These are phyloP conservation scores for Tiliacea aurago DNA, from an alignment of 2,888 invertebrate genomes.

Conservation along the genomic window DNA sequence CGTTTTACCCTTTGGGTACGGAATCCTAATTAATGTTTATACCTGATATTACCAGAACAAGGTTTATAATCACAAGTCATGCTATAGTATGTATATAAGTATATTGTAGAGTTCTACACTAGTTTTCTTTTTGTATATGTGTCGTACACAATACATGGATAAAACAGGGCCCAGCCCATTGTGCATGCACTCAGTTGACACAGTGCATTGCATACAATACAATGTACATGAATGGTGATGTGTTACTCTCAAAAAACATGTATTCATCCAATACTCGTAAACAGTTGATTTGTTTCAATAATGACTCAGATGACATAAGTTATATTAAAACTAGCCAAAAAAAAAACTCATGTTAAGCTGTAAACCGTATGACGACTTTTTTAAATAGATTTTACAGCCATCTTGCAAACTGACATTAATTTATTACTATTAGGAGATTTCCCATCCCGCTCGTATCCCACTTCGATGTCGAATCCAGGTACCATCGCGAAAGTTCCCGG, in stretches of 20 bases:
- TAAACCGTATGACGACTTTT: neutral
- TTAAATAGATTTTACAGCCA: neutral
- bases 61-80: slow-evolving; percentile 41
- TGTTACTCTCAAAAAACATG: slow-evolving; percentile 25
- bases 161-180: slow-evolving; percentile 35
- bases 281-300: neutral
- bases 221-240: slow-evolving; percentile 12
- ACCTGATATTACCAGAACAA: slow-evolving; percentile 25
- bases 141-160: slow-evolving; percentile 28
- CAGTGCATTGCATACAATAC: slow-evolving; percentile 24
- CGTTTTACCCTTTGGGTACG: no score
- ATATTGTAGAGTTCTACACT: neutral
- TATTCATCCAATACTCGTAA: slow-evolving; percentile 28
- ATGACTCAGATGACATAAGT: neutral
- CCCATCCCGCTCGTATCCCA: no score
- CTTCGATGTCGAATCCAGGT: no score
- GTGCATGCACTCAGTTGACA: slow-evolving; percentile 15
- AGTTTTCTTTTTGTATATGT: slow-evolving; percentile 12
- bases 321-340: neutral
- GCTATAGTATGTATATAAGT: slow-evolving; percentile 10
- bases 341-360: neutral
- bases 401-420: neutral
- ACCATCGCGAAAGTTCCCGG: no score
- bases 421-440: no score
- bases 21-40: slow-evolving; percentile 16